Evolutionary conservation across 2,113 vertebrate species (phyloP).

Genomic region (Neodon shergylaensis): DNA sequence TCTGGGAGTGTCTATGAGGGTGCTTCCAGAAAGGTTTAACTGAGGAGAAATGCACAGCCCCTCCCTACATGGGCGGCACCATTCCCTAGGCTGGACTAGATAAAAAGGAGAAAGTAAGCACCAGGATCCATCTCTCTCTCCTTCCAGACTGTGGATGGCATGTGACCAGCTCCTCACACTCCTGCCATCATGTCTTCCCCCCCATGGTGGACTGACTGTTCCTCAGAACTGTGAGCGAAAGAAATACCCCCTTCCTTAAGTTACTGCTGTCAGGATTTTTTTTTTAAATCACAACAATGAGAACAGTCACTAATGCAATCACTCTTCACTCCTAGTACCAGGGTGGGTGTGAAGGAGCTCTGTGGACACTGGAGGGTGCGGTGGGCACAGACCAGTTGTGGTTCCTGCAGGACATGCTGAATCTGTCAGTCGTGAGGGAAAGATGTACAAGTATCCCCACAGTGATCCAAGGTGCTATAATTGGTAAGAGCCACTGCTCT

Average conservation of each 20-base stretch:
- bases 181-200: accelerated
- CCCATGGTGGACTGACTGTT: background rate
- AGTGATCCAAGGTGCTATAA: background rate
- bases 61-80: background rate
- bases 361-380: background rate
- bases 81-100: background rate
- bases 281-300: background rate
- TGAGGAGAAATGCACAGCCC: background rate
- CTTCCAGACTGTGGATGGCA: background rate
- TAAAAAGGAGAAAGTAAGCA: background rate
- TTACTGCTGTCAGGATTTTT: background rate
- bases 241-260: background rate
- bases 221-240: background rate
- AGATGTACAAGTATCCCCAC: no score
- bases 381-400: accelerated
- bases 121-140: background rate
- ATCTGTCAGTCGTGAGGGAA: background rate
- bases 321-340: background rate
- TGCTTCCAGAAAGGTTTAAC: background rate
- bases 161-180: background rate
- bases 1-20: background rate
- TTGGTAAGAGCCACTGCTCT: background rate
- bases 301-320: no score
- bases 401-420: background rate
- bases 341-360: background rate